These are phyloP conservation scores for Tretioscincus oriximinensis DNA, from an alignment of 2,113 vertebrate species.

Conservation along the genomic window DNA sequence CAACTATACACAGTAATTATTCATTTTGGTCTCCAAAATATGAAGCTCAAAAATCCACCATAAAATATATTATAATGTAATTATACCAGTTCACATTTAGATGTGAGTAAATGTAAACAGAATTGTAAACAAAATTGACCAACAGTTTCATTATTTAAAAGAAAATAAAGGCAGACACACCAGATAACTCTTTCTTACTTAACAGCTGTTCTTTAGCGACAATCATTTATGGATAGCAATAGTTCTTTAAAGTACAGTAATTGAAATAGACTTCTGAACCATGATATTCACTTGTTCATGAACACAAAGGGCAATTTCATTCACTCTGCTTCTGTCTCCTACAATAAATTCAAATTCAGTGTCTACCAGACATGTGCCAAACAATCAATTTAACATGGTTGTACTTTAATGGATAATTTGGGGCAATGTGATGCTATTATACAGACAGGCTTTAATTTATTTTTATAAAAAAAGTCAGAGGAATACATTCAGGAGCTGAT, in stretches of 20 bases:
- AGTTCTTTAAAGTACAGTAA: constrained; percentile 31
- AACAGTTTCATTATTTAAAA: not conserved
- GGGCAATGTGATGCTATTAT: constrained; percentile 6
- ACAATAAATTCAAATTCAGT: constrained; percentile 48
- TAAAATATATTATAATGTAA: not conserved
- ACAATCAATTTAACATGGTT: constrained; percentile 21
- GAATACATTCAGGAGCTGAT: not conserved
- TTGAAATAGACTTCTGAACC: constrained; percentile 28
- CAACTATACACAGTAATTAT: not conserved
- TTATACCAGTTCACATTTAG: not conserved
- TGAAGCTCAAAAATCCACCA: not conserved
- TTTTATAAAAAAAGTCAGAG: not conserved
- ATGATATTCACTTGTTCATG: constrained; percentile 35
- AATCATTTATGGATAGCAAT: constrained; percentile 31
- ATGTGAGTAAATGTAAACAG: not conserved
- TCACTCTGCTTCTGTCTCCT: constrained; percentile 26
- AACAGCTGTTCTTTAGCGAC: constrained; percentile 17
- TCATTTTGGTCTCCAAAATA: not conserved
- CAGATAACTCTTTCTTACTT: not conserved
- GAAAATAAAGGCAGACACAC: not conserved
- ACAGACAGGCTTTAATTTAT: constrained; percentile 19
- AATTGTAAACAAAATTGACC: not conserved
- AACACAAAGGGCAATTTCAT: constrained; percentile 33
- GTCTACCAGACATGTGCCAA: constrained; percentile 33
- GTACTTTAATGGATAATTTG: constrained; percentile 36